A percentile compares a stretch with the other conserved stretches of the same genome.
phyloP scores from a whole-genome alignment of 2,797 vertebrate genomes.

The Paedocypris micromegethes region DNA sequence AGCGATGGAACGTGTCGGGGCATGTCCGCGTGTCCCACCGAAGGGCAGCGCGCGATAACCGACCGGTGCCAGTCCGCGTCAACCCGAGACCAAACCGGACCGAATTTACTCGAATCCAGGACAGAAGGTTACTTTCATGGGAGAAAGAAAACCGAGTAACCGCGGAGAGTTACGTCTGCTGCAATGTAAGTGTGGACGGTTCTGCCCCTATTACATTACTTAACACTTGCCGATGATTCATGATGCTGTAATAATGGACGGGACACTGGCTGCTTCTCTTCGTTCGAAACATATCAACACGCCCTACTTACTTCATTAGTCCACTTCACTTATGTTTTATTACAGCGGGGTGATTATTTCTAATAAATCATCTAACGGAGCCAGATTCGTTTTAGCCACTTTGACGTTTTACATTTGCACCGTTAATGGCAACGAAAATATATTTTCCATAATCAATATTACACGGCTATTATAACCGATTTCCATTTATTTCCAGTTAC shows the following conservation, averaged over 20 bases:
- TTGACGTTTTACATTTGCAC: too few species aligned
- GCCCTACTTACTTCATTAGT: conserved; percentile 20
- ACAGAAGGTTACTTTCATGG: conserved; percentile 13
- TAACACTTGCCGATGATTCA: neutral
- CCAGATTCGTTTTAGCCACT: conserved; percentile 11
- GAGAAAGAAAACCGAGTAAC: conserved; percentile 10
- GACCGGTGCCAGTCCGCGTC: conserved; percentile 1
- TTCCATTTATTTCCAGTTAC: too few species aligned
- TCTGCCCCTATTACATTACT: conserved; percentile 4
- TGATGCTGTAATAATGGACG: conserved; percentile 8
- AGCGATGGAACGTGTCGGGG: conserved; percentile 9
- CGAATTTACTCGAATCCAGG: neutral
- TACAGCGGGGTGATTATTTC: conserved; percentile 9
- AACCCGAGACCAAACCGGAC: conserved; percentile 6
- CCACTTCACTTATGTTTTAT: conserved; percentile 5
- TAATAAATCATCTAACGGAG: conserved; percentile 10
- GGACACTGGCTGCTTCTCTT: neutral
- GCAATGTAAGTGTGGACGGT: conserved; percentile 21
- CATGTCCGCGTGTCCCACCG: conserved; percentile 4
- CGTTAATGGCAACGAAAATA: neutral
- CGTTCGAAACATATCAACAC: neutral
- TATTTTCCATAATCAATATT: too few species aligned
- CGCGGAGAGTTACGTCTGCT: conserved; percentile 9
- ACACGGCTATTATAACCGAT: too few species aligned
- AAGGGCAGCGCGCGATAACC: neutral